Base-by-base conservation (phyloP, 2,797 vertebrate genomes). In the Tenualosa thibaudeaui region DNA sequence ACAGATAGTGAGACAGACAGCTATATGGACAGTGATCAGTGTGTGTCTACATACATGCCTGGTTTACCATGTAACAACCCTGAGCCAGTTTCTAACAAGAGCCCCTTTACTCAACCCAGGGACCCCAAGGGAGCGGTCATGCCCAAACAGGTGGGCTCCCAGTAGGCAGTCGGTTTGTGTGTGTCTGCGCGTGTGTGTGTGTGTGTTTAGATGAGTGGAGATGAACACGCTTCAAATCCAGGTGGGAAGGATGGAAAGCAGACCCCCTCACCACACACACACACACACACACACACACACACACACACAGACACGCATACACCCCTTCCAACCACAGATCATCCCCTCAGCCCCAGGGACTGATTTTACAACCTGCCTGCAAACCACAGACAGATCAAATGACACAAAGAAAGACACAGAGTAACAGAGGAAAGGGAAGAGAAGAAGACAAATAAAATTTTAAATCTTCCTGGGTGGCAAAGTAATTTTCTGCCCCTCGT, bases 141-240 rank as follows among this genome's bases (percentile, higher is more conserved):
- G 68, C 68, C 68, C 68, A 19, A 75, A 75, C 68, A 75, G 31
- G 68, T 75, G 68, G 15, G 15, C 31, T 75, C 68, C 31, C 68
- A 65, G 62, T 26, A 12, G 68, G 68, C 37, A 37, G 68, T 40
- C 0, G 3, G 68, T 15, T 3, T 15, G 15, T 31, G 31, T 6
- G 65, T 9, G 65, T 37, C 0, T 17, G 54, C 3, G 60, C 1
- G 31, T 31, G 31, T 31, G 31, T 31, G 31, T 31, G 0, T 31
- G 31, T 31, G 31, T 31, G 31, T 31, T 31, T 1, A 26, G 31
- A 31, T 24, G 7, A 9, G 9, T 8, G 26, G 4, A 26, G 13
- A 12, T 3, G 65, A 12, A 68, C 2, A 12, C 31, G 10, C 24
- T 62, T 62, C 60, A 62, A 62, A n/a, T 5, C 60, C 24, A 65